A percentile compares a stretch with the other conserved stretches of the same genome.
These are phyloP conservation scores for Gopherus flavomarginatus DNA, from an alignment of 2,113 vertebrate genomes.

Conservation along the genomic window DNA sequence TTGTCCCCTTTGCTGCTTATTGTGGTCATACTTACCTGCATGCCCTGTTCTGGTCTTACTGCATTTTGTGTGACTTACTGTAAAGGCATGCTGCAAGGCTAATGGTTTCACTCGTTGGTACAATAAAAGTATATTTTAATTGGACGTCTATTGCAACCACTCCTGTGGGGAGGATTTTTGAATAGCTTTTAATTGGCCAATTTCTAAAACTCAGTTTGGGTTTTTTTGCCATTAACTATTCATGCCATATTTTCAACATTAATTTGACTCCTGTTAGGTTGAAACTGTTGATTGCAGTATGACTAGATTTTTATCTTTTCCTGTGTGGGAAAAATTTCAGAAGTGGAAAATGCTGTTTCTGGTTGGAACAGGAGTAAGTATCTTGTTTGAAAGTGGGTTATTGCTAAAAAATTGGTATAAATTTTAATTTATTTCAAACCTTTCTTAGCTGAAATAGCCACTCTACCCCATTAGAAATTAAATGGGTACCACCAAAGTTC, in stretches of 20 bases:
- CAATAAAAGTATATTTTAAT: background rate
- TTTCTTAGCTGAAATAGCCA: background rate
- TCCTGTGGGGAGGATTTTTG: background rate
- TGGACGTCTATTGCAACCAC: background rate
- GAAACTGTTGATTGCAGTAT: slow-evolving; percentile 2
- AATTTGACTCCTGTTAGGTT: slow-evolving; percentile 34
- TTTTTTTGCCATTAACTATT: background rate
- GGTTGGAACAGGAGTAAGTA: background rate
- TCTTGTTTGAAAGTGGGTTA: background rate
- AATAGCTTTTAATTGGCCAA: background rate
- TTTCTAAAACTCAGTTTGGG: background rate
- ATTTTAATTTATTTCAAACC: background rate
- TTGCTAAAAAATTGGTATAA: background rate
- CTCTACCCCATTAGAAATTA: background rate
- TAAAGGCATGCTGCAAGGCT: background rate
- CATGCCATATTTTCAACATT: background rate
- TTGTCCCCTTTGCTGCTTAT: background rate
- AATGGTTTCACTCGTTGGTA: background rate
- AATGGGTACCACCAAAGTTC: background rate
- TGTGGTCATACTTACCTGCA: slow-evolving; percentile 11
- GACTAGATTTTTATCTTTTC: background rate
- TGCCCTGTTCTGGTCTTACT: slow-evolving; percentile 3
- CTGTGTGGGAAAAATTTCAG: background rate
- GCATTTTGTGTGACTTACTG: background rate
- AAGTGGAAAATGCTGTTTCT: background rate